A percentile compares a stretch with the other conserved stretches of the same genome.
Evolutionary conservation across 2,797 vertebrate genomes (phyloP).

Genomic region (Bradypus variegatus): DNA sequence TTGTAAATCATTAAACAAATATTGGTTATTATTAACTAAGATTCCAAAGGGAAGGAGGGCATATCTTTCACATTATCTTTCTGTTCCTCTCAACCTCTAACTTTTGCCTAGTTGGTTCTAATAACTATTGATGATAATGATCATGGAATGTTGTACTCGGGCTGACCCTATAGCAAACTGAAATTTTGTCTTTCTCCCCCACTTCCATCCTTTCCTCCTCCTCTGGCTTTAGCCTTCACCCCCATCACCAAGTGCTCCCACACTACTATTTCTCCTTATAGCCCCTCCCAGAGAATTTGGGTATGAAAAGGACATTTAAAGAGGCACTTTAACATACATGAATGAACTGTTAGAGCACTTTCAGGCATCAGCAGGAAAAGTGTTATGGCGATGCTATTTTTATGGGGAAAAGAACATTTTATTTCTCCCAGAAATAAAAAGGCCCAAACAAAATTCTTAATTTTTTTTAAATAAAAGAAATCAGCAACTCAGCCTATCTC

Average conservation of each 20-base stretch:
- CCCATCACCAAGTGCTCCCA: not conserved
- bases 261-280: not conserved
- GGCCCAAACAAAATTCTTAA: not conserved
- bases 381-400: not conserved
- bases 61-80: constrained; percentile 36
- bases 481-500: not conserved
- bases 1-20: constrained; percentile 49
- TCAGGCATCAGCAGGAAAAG: not conserved
- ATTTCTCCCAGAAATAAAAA: constrained; percentile 24
- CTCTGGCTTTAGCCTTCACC: not conserved
- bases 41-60: not conserved
- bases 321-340: not conserved
- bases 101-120: constrained; percentile 26
- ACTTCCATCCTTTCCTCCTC: not conserved
- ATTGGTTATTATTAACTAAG: constrained; percentile 55
- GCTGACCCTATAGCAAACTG: not conserved
- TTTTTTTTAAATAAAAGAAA: not conserved
- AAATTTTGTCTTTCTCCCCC: not conserved
- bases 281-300: not conserved
- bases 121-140: constrained; percentile 37
- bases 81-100: not conserved
- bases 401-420: not conserved
- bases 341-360: not conserved
- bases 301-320: not conserved
- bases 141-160: not conserved